Conservation (phyloP, 2,113 vertebrate genomes). For the Panthera tigris region DNA sequence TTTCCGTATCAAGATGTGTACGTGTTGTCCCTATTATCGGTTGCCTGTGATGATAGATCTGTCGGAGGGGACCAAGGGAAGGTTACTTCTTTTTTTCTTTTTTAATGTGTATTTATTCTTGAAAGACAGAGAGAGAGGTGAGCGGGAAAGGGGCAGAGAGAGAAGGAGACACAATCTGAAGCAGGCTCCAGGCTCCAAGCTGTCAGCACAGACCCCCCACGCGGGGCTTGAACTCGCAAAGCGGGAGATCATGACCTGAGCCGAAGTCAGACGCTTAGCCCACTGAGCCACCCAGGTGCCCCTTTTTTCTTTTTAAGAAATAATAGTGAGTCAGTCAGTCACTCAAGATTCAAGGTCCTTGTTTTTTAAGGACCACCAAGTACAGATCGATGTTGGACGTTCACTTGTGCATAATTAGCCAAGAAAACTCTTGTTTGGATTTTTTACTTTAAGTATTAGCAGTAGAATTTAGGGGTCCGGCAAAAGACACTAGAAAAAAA, state of each 20-base stretch:
- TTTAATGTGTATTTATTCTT: not conserved
- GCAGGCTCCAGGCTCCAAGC: too few relatives aligned
- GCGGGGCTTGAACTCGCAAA: too few relatives aligned
- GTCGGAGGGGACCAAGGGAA: not conserved
- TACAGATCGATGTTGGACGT: not conserved
- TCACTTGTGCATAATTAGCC: slow-evolving; percentile 20
- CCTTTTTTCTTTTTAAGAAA: not conserved
- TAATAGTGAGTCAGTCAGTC: not conserved
- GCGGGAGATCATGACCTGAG: too few relatives aligned
- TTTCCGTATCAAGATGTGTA: slow-evolving; percentile 34
- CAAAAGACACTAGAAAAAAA: not conserved
- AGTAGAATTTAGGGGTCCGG: not conserved
- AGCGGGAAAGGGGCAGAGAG: too few relatives aligned
- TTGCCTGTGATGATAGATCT: not conserved
- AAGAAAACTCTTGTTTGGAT: not conserved
- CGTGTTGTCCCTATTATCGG: not conserved
- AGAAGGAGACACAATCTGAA: too few relatives aligned
- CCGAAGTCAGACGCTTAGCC: too few relatives aligned
- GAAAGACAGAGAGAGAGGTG: too few relatives aligned
- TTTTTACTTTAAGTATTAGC: slow-evolving; percentile 22
- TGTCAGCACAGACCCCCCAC: too few relatives aligned
- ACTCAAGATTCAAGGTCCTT: not conserved
- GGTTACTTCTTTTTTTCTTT: not conserved
- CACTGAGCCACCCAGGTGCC: too few relatives aligned
- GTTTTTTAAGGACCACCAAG: slow-evolving; percentile 12